phyloP scores from a whole-genome alignment of 2,888 invertebrate genomes.

The Heliconius erato region DNA sequence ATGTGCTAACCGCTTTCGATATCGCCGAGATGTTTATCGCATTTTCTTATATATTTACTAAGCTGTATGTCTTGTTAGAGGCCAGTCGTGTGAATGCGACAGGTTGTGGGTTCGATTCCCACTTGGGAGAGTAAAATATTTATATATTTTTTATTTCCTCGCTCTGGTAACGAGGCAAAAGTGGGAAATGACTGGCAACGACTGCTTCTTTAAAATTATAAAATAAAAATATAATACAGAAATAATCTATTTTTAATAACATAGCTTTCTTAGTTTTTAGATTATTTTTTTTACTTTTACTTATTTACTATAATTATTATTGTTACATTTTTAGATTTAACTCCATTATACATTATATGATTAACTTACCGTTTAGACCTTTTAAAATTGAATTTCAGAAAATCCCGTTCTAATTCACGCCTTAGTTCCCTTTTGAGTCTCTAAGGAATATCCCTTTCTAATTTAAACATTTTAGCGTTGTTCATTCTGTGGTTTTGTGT shows the following conservation, averaged over 20 bases:
- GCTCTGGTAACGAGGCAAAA: not conserved
- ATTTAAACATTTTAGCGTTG: slow-evolving; percentile 5
- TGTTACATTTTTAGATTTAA: not conserved
- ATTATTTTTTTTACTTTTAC: too few relatives aligned
- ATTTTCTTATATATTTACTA: slow-evolving; percentile 16
- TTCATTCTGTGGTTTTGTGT: not conserved
- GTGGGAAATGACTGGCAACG: not conserved
- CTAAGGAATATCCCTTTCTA: slow-evolving; percentile 16
- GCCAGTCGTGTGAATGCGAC: not conserved
- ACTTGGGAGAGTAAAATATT: not conserved
- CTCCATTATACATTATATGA: not conserved
- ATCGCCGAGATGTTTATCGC: slow-evolving; percentile 36
- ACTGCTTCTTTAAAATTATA: too few relatives aligned
- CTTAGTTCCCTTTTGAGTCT: slow-evolving; percentile 9
- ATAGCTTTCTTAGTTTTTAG: too few relatives aligned
- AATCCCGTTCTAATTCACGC: slow-evolving; percentile 7
- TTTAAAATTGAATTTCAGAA: slow-evolving; percentile 1
- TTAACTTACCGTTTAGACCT: not conserved
- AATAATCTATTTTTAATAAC: too few relatives aligned
- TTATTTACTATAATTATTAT: too few relatives aligned
- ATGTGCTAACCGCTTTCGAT: slow-evolving; percentile 45
- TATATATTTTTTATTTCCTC: not conserved
- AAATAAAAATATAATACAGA: too few relatives aligned
- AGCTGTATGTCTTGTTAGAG: too few relatives aligned
- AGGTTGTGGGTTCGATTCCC: not conserved